Evolutionary conservation across 2,797 vertebrate genomes (phyloP).

Genomic region (Poecilia wingei): DNA sequence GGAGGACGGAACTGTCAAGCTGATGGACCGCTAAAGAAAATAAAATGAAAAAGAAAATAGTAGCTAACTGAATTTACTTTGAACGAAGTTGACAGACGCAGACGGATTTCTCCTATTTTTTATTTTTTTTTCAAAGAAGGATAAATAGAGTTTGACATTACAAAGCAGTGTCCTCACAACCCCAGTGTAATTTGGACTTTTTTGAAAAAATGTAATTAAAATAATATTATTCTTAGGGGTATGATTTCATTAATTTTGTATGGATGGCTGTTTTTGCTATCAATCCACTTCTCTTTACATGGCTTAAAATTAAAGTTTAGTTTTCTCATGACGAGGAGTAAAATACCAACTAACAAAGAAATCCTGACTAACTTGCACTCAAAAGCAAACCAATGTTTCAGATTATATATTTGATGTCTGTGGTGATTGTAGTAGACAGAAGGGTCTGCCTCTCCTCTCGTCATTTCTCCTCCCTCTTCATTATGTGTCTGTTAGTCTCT

Average conservation of each 20-base stretch:
- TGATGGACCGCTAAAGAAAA: not conserved
- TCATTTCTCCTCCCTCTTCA: not conserved
- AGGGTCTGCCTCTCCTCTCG: not conserved
- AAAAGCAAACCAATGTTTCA: not conserved
- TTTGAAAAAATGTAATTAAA: not conserved
- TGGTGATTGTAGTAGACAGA: not conserved
- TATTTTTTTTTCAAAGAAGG: not conserved
- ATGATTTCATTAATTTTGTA: not conserved
- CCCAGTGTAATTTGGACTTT: too few relatives aligned
- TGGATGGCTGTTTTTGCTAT: not conserved
- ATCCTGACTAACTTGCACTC: not conserved
- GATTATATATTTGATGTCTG: not conserved
- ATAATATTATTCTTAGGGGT: not conserved
- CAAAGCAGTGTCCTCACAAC: not conserved
- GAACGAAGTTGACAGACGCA: not conserved
- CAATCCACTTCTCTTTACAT: not conserved
- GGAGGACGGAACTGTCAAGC: not conserved
- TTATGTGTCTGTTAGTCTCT: not conserved
- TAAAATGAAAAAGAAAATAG: not conserved
- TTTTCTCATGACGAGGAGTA: not conserved
- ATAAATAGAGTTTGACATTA: not conserved
- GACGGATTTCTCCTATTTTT: not conserved
- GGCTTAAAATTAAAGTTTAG: not conserved
- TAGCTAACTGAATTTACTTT: not conserved
- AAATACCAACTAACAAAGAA: not conserved